A percentile compares a stretch with the other conserved stretches of the same genome.
phyloP scores from a whole-genome alignment of 2,888 invertebrate genomes.

The Sepiola atlantica region DNA sequence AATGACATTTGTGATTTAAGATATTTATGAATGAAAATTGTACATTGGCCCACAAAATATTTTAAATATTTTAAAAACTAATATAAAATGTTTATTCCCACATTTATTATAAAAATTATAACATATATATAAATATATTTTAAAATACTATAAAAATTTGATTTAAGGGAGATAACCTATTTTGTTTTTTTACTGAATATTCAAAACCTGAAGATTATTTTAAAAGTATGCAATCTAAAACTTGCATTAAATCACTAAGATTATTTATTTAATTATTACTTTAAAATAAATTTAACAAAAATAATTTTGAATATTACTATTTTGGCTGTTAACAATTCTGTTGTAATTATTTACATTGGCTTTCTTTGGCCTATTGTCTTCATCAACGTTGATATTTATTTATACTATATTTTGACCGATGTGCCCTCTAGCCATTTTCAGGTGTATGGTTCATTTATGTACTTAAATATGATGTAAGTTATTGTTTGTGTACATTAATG shows the following conservation, averaged over 20 bases:
- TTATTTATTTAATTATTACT: not conserved
- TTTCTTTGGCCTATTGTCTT: too few species aligned
- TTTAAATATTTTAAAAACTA: too few species aligned
- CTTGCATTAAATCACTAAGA: not conserved
- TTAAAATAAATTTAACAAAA: not conserved
- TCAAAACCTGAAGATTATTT: not conserved
- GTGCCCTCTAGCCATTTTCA: too few species aligned
- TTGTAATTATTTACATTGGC: not conserved
- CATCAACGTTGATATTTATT: too few species aligned
- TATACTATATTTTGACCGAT: too few species aligned
- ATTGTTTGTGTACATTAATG: too few species aligned
- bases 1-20: too few species aligned
- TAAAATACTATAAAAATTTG: not conserved
- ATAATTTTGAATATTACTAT: not conserved
- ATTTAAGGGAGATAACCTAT: not conserved
- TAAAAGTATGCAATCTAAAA: too few species aligned
- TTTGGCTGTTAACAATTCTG: not conserved
- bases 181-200: not conserved
- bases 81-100: not conserved
- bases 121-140: not conserved
- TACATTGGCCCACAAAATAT: too few species aligned
- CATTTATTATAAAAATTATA: not conserved
- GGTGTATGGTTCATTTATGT: too few species aligned
- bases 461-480: too few species aligned
- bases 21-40: too few species aligned